Evolutionary conservation across 92 coral and sea anemone genomes (phyloP), one percentile per base, ranked within the genome.

Genomic region (Parazoanthus swiftii): DNA sequence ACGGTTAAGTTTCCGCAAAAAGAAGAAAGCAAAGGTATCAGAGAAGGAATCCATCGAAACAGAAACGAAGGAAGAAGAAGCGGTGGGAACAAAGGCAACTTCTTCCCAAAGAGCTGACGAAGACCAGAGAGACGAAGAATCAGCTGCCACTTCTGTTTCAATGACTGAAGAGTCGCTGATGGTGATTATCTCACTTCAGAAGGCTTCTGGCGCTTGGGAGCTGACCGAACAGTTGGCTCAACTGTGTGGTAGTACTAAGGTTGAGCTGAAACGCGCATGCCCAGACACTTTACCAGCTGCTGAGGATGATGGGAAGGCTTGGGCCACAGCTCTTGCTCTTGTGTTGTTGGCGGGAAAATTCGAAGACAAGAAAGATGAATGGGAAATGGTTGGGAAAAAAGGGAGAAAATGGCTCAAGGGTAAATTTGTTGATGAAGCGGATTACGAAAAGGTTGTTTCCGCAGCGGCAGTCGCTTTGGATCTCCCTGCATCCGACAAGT

Each of bases 121-220:
- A 51, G 38, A 50, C n/a, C 50, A 36, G n/a, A 11, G 42, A 44
- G 42, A 50, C 9, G 63, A 79, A 15, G 14, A 7, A 51, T 9
- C 7, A 56, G 21, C 74, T 2, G 15, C 88, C 44, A 7, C 59
- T 38, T 4, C 74, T 51, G 11, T 10, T 1, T 13, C 68, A 36
- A 1, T 25, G 38, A 25, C 59, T 25, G 8, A 35, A 70, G 82
- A 21, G 2, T 9, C 79, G 0, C 87, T 88, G 43, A 18, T 85
- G 38, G 79, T 33, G 6, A 58, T 93, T 44, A 88, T 94, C 73
- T 80, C 93, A 6, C 88, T 96, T 66, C 98, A 96, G 88, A 84
- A 90, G 68, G 98, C 98, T 26, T 90, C 94, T 44, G 98, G 98
- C n/a, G 92, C 95, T 1, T 96, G 98, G 98, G 89, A 91, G 10